phyloP scores from a whole-genome alignment of 1,140 invertebrate genomes.

The Archivesica marissinica region DNA sequence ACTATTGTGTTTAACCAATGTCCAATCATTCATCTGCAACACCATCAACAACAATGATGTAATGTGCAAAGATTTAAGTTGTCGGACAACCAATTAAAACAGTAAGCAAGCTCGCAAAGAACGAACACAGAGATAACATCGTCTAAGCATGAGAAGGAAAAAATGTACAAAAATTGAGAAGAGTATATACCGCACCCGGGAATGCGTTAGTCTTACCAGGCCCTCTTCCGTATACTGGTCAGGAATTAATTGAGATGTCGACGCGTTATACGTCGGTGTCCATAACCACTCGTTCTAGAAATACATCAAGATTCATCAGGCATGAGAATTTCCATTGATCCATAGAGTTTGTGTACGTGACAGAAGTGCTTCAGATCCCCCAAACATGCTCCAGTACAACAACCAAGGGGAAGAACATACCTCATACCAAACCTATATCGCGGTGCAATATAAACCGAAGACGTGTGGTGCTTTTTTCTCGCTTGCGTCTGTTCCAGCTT shows the following conservation, averaged over 20 bases:
- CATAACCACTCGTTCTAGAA: slow-evolving; percentile 82
- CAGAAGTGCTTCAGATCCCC: background rate
- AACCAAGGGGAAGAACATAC: background rate
- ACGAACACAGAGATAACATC: background rate
- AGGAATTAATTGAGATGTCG: slow-evolving; percentile 80
- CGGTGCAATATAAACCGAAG: background rate
- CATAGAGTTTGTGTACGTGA: slow-evolving; percentile 1
- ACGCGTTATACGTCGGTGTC: slow-evolving; percentile 79
- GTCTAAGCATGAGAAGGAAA: background rate
- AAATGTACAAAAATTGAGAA: slow-evolving; percentile 9
- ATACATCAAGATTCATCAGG: slow-evolving; percentile 65
- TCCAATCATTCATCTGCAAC: no score
- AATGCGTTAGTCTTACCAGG: slow-evolving; percentile 79
- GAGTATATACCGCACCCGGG: slow-evolving; percentile 59
- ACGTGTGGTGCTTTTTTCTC: background rate
- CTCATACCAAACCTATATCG: background rate
- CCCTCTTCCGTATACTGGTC: slow-evolving; percentile 81
- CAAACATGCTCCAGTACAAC: background rate
- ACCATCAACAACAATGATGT: no score
- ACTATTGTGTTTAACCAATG: no score
- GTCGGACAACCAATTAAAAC: no score
- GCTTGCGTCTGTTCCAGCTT: no score
- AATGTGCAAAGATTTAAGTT: no score
- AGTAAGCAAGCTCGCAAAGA: no score
- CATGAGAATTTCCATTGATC: slow-evolving; percentile 59